Conservation (phyloP, 2,113 vertebrate species). For the Thalassarche chlororhynchos region DNA sequence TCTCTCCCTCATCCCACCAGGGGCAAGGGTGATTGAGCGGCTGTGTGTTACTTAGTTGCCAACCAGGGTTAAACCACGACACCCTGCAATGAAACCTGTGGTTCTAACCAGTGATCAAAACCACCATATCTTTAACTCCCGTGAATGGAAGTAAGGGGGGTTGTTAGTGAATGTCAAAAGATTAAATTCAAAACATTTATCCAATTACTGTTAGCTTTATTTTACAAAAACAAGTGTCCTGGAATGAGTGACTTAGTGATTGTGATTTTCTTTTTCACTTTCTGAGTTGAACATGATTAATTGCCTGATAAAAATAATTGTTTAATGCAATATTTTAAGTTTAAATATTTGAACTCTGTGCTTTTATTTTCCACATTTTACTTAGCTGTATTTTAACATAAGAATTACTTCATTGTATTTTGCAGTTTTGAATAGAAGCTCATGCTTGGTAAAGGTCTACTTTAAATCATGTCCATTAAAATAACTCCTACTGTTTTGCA, state of each 20-base stretch:
- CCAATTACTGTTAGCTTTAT: neutral
- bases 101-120: neutral
- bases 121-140: neutral
- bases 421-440: neutral
- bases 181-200: neutral
- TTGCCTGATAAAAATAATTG: neutral
- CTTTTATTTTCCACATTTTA: neutral
- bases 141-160: neutral
- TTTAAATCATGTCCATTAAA: conserved; percentile 39
- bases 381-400: neutral
- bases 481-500: conserved; percentile 28
- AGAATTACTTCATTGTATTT: neutral
- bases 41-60: no score
- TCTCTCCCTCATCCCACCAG: no score
- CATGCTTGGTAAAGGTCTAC: neutral
- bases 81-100: neutral
- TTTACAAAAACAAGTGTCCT: neutral
- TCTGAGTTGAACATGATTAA: neutral
- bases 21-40: no score
- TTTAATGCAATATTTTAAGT: neutral
- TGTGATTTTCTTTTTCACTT: neutral
- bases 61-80: no score
- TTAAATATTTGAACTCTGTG: neutral
- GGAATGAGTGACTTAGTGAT: neutral
- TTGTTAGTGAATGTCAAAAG: neutral